These are phyloP conservation scores for Nasua narica DNA, from an alignment of 2,797 vertebrate species.

Conservation along the genomic window DNA sequence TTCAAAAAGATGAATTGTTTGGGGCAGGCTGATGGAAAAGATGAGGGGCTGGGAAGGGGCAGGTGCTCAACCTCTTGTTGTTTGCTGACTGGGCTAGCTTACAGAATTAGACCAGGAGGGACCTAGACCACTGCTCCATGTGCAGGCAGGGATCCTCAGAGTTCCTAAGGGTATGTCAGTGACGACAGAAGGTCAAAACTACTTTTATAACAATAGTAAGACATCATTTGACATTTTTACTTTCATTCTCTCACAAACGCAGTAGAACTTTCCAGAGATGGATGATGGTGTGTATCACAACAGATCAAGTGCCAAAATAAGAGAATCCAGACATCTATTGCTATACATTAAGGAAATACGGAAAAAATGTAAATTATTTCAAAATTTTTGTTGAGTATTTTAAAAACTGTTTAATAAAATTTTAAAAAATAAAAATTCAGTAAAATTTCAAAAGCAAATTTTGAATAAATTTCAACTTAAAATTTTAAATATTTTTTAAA, in stretches of 20 bases:
- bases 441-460: neutral
- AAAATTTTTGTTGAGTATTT: neutral
- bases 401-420: neutral
- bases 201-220: neutral
- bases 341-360: neutral
- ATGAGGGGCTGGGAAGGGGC: neutral
- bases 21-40: neutral
- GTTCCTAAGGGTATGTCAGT: neutral
- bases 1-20: neutral
- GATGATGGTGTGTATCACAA: neutral
- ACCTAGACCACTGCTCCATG: neutral
- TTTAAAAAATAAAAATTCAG: neutral
- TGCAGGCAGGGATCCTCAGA: neutral
- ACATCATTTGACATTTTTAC: neutral
- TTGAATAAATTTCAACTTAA: neutral
- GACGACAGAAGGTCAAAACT: neutral
- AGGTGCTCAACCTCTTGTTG: accelerated
- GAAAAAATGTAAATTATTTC: neutral
- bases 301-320: neutral
- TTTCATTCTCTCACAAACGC: neutral
- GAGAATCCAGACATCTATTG: neutral
- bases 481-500: neutral
- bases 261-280: neutral
- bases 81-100: neutral
- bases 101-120: neutral